Evolutionary conservation across 2,888 invertebrate species (phyloP).

Genomic region (Parnassius smintheus): DNA sequence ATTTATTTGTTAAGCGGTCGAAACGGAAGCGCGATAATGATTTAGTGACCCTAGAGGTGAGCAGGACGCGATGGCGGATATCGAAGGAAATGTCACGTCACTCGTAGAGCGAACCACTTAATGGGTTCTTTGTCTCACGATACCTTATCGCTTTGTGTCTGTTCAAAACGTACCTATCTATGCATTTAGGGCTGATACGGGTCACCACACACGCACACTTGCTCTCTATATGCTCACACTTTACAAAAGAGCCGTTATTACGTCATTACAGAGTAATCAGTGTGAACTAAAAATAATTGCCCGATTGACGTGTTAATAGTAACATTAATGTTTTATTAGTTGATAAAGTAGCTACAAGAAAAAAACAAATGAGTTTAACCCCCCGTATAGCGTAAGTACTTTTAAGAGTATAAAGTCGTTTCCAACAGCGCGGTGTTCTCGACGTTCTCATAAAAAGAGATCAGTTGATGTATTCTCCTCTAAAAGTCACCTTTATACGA

Average conservation of each 20-base stretch:
- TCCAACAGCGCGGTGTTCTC: conserved; percentile 43
- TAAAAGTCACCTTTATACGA: too few species aligned
- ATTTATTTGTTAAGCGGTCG: conserved; percentile 33
- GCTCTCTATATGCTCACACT: conserved; percentile 1
- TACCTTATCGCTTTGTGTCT: conserved; percentile 62
- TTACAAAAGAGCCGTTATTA: conserved; percentile 21
- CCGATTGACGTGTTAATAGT: conserved; percentile 20
- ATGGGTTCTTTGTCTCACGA: conserved; percentile 78
- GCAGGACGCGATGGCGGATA: conserved; percentile 64
- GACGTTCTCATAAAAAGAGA: conserved; percentile 49
- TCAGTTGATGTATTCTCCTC: background rate
- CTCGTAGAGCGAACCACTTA: conserved; percentile 60
- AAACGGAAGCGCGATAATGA: conserved; percentile 73
- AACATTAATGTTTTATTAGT: conserved; percentile 21
- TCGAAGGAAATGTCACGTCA: conserved; percentile 79
- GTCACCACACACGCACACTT: background rate
- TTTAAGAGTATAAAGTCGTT: conserved; percentile 37
- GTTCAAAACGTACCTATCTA: conserved; percentile 23
- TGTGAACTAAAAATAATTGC: conserved; percentile 23
- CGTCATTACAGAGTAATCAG: conserved; percentile 24
- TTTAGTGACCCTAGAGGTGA: conserved; percentile 72
- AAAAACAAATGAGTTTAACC: conserved; percentile 24
- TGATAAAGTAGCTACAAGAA: conserved; percentile 19
- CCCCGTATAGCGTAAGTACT: conserved; percentile 2
- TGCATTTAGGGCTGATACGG: conserved; percentile 44